Evolutionary conservation across 2,113 vertebrate genomes (phyloP).

Genomic region (Cavia porcellus): DNA sequence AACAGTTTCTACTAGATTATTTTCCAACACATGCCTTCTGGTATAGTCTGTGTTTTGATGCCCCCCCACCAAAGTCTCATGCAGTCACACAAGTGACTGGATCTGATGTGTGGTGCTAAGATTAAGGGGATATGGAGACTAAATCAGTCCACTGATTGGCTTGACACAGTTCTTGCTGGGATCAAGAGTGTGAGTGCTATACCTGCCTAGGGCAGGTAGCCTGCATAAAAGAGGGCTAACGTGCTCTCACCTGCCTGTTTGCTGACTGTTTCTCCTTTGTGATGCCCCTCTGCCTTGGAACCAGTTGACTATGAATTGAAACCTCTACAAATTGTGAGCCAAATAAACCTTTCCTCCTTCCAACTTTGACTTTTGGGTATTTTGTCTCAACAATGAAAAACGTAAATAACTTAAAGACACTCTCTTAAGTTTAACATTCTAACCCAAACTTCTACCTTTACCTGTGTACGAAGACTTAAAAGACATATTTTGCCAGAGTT

Average conservation of each 20-base stretch:
- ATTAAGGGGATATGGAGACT: not conserved
- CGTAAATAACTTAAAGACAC: not conserved
- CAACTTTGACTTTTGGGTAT: not conserved
- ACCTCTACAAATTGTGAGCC: not conserved
- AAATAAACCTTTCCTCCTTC: not conserved
- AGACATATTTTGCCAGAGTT: conserved; percentile 97
- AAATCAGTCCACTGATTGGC: not conserved
- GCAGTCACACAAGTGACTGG: not conserved
- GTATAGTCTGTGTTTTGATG: not conserved
- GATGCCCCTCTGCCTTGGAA: not conserved
- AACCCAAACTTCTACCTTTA: conserved; percentile 82
- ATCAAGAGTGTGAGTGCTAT: not conserved
- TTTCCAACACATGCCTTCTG: not conserved
- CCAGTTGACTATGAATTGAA: not conserved
- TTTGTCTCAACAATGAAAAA: not conserved
- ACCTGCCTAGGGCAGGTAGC: not conserved
- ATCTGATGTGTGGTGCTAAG: not conserved
- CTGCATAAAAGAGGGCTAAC: not conserved
- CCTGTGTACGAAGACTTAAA: conserved; percentile 95
- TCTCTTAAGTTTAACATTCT: conserved; percentile 34
- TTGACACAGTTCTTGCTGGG: not conserved
- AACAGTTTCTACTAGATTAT: conserved; percentile 43
- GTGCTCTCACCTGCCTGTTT: not conserved
- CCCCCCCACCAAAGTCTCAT: not conserved
- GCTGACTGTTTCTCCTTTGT: not conserved